These are phyloP conservation scores for Eumerus sabulonum DNA, from an alignment of 2,888 invertebrate species.

Conservation along the genomic window DNA sequence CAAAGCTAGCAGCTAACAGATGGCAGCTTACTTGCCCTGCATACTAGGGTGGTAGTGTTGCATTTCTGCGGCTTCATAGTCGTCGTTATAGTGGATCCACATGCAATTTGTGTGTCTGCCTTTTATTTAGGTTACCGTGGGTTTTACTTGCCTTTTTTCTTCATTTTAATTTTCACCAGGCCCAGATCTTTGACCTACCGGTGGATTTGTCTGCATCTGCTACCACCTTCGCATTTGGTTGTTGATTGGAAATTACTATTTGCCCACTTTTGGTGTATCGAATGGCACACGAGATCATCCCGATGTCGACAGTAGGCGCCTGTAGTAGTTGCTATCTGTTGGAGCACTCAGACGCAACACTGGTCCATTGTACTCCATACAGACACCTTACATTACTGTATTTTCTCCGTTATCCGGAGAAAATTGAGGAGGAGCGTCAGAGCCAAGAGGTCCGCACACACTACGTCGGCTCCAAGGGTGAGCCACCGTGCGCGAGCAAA, in stretches of 20 bases:
- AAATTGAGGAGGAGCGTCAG: no score
- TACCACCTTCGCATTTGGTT: constrained; percentile 63
- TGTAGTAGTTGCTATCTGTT: no score
- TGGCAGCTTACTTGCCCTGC: constrained; percentile 20
- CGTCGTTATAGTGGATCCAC: constrained; percentile 29
- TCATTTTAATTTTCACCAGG: constrained; percentile 57
- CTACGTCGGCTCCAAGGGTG: no score
- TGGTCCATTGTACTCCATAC: no score
- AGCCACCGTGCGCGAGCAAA: no score
- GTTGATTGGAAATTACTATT: constrained; percentile 63
- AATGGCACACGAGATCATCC: constrained; percentile 41
- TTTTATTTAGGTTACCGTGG: constrained; percentile 64
- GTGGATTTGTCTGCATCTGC: constrained; percentile 52
- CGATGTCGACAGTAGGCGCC: not conserved
- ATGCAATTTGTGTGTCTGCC: constrained; percentile 59
- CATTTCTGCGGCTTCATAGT: constrained; percentile 63
- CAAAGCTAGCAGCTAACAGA: not conserved
- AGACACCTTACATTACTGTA: no score
- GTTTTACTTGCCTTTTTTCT: constrained; percentile 17
- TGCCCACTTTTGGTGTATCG: constrained; percentile 45
- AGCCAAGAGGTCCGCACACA: no score
- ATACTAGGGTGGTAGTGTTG: constrained; percentile 32
- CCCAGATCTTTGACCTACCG: constrained; percentile 67
- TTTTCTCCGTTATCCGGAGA: no score
- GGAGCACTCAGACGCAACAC: no score